These are phyloP conservation scores for Spheniscus mendiculus DNA, from an alignment of 2,113 vertebrate genomes.

Conservation along the genomic window DNA sequence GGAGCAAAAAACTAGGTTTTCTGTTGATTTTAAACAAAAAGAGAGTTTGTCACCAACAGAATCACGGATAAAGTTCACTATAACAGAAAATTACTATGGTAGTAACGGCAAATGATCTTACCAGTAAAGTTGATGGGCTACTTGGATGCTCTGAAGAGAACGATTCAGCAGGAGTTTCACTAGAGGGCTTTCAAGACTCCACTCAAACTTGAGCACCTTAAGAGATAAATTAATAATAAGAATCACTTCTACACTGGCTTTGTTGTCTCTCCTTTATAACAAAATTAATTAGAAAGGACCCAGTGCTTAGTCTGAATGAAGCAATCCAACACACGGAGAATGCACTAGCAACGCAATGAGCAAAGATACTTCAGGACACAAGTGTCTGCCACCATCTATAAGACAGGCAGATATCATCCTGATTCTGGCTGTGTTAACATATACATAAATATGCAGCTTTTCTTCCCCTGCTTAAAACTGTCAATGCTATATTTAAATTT, in stretches of 20 bases:
- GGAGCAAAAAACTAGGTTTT: neutral
- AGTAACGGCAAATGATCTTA: constrained; percentile 53
- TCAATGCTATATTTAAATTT: neutral
- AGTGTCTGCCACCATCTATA: neutral
- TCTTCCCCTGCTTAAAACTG: neutral
- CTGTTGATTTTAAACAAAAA: neutral
- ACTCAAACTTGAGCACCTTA: constrained; percentile 88
- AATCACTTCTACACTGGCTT: neutral
- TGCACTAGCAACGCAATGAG: neutral
- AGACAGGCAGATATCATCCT: neutral
- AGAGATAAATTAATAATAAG: neutral
- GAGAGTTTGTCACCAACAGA: neutral
- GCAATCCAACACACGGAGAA: neutral
- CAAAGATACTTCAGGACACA: neutral
- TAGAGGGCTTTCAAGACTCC: constrained; percentile 84
- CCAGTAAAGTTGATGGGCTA: constrained; percentile 87
- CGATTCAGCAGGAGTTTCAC: constrained; percentile 81
- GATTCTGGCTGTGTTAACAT: neutral
- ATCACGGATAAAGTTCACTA: neutral
- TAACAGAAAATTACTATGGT: neutral
- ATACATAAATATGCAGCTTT: neutral
- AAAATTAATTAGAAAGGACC: neutral
- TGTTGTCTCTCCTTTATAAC: neutral
- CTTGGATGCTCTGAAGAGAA: constrained; percentile 79
- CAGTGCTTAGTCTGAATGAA: neutral